Conservation (phyloP, 2,888 invertebrate genomes). For the Tetanocera ferruginea region DNA sequence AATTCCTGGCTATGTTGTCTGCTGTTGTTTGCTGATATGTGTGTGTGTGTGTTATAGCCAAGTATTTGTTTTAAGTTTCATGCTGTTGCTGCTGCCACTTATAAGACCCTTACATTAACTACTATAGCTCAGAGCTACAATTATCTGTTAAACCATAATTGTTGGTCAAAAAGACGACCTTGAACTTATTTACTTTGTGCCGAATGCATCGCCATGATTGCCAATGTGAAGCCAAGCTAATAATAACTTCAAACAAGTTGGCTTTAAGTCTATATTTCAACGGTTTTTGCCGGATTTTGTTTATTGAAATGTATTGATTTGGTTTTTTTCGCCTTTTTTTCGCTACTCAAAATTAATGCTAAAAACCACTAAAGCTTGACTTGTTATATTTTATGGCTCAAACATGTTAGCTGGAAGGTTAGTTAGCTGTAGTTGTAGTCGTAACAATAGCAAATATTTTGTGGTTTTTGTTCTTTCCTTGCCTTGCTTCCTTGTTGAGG, state of each 20-base stretch:
- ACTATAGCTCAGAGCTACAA: background rate
- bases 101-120: background rate
- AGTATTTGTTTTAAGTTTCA: background rate
- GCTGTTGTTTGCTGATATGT: background rate
- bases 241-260: background rate
- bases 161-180: constrained; percentile 15
- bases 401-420: constrained; percentile 12
- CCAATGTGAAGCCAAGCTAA: background rate
- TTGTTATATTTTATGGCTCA: background rate
- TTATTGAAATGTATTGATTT: background rate
- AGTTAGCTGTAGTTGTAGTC: background rate
- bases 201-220: no score
- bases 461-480: background rate
- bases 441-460: background rate
- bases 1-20: background rate
- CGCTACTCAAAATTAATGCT: background rate
- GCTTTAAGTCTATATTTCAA: background rate
- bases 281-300: background rate
- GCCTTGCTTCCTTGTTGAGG: constrained; percentile 12
- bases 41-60: background rate
- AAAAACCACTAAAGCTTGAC: background rate
- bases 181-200: constrained; percentile 18
- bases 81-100: background rate
- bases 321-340: constrained; percentile 5
- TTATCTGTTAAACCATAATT: background rate